Evolutionary conservation across 2,888 invertebrate genomes (phyloP).

Genomic region (Litoditis marina): DNA sequence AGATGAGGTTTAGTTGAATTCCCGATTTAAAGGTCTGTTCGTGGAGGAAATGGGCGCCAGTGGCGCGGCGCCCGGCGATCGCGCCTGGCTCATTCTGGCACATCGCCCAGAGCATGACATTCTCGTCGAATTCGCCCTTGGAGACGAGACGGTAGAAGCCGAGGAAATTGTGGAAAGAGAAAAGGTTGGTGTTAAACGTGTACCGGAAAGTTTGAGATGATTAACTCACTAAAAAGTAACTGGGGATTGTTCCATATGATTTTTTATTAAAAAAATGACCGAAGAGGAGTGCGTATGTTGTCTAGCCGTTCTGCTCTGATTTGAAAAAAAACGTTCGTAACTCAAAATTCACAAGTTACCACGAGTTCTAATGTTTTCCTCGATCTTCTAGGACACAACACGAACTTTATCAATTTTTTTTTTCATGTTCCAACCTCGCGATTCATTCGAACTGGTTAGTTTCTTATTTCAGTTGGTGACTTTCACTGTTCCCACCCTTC

Average conservation of each 20-base stretch:
- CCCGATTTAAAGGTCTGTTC: conserved; percentile 19
- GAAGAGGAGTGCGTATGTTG: too few relatives aligned
- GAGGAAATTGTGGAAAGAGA: conserved; percentile 14
- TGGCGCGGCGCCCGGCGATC: conserved; percentile 28
- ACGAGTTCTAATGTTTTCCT: neutral
- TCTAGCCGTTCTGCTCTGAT: too few relatives aligned
- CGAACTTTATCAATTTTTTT: too few relatives aligned
- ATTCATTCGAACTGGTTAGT: neutral
- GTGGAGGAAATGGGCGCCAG: conserved; percentile 28
- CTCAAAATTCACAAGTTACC: too few relatives aligned
- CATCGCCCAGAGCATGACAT: conserved; percentile 6
- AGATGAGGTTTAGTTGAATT: too few relatives aligned
- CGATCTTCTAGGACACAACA: too few relatives aligned
- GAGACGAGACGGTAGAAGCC: neutral
- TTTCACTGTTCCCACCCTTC: conserved; percentile 27
- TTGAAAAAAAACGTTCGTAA: too few relatives aligned
- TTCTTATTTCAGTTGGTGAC: conserved; percentile 24
- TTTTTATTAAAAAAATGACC: too few relatives aligned
- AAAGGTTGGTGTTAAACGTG: conserved; percentile 3
- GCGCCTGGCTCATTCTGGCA: conserved; percentile 23
- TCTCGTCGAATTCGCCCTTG: neutral
- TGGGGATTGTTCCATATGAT: too few relatives aligned
- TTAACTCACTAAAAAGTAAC: too few relatives aligned
- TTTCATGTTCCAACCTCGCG: too few relatives aligned
- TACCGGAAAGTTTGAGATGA: too few relatives aligned